These are phyloP conservation scores for Australoheros scitulus DNA, from an alignment of 2,113 vertebrate genomes.

Conservation along the genomic window DNA sequence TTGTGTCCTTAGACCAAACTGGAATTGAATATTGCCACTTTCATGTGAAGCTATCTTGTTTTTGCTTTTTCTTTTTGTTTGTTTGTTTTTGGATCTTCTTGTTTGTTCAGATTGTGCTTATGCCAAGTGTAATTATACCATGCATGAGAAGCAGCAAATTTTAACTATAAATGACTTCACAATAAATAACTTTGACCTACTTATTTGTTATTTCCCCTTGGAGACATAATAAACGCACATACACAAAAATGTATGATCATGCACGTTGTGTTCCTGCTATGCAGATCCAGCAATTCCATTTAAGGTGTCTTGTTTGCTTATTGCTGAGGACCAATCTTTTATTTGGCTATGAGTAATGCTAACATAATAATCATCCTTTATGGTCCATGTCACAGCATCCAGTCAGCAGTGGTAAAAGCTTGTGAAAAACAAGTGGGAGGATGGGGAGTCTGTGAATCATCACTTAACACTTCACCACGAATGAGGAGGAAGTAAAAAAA, in stretches of 20 bases:
- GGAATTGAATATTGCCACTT: not conserved
- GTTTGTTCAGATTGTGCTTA: not conserved
- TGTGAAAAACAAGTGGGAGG: conserved; percentile 55
- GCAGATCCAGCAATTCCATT: conserved; percentile 41
- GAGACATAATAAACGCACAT: not conserved
- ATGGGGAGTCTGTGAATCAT: conserved; percentile 61
- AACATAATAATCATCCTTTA: conserved; percentile 49
- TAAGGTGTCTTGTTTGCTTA: conserved; percentile 17
- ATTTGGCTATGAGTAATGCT: conserved; percentile 56
- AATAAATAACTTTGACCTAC: conserved; percentile 45
- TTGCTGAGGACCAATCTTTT: conserved; percentile 43
- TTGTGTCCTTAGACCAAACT: not conserved
- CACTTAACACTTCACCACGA: conserved; percentile 43
- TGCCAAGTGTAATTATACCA: conserved; percentile 2
- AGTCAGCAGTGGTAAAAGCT: conserved; percentile 52
- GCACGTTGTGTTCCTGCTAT: not conserved
- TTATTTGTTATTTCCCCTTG: conserved; percentile 18
- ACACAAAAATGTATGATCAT: conserved; percentile 15
- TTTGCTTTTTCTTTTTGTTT: not conserved
- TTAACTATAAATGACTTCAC: not conserved
- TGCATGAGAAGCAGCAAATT: not conserved
- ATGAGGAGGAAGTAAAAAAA: conserved; percentile 28
- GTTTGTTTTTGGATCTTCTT: not conserved
- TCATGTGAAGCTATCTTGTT: not conserved
- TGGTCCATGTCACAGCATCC: conserved; percentile 45